These are phyloP conservation scores for Cryptocephalus primarius DNA, from an alignment of 2,888 invertebrate genomes.

Conservation along the genomic window DNA sequence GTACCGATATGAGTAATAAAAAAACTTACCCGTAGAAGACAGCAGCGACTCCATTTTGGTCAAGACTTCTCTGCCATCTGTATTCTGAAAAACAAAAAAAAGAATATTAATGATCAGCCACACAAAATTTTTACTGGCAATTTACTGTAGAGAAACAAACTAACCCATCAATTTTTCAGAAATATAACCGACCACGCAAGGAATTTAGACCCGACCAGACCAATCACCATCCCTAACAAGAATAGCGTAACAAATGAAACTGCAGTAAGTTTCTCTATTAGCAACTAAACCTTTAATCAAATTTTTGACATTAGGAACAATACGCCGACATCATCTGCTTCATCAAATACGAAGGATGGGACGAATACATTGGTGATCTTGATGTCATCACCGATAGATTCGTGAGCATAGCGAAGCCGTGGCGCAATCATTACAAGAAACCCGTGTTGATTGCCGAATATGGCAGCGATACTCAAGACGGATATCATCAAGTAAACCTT, in stretches of 20 bases:
- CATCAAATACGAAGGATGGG: conserved; percentile 95
- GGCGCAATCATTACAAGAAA: conserved; percentile 72
- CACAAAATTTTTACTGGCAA: no score
- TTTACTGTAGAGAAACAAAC: no score
- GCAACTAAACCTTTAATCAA: neutral
- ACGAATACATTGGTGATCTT: conserved; percentile 67
- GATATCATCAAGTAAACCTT: conserved; percentile 73
- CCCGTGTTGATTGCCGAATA: conserved; percentile 91
- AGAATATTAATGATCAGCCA: no score
- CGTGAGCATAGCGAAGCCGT: conserved; percentile 60
- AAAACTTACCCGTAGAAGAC: no score
- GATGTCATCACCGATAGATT: conserved; percentile 64
- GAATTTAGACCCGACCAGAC: conserved; percentile 65
- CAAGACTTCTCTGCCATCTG: no score
- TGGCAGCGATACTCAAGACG: conserved; percentile 87
- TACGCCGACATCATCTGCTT: conserved; percentile 84
- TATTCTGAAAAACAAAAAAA: no score
- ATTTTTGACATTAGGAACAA: conserved; percentile 44
- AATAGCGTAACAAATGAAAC: conserved; percentile 49
- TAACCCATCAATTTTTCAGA: no score
- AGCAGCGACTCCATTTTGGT: no score
- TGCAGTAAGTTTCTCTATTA: conserved; percentile 60
- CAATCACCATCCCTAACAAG: conserved; percentile 72
- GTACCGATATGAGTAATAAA: no score
- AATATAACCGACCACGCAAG: conserved; percentile 68